A percentile compares a stretch with the other conserved stretches of the same genome.
Conservation (phyloP, 2,113 vertebrate species). For the Alethe diademata region DNA sequence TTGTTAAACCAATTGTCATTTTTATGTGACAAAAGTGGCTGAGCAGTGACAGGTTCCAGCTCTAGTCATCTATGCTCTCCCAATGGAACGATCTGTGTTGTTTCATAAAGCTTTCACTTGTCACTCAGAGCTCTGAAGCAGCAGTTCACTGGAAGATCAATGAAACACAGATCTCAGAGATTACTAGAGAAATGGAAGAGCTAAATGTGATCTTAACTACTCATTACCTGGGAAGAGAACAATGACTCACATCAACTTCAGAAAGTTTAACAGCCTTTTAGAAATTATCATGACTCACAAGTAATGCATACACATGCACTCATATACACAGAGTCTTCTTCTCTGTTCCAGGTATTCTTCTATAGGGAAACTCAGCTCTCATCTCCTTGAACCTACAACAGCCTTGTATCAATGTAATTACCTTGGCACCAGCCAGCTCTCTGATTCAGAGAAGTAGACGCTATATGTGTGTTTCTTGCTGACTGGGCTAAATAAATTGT, state of each 20-base stretch:
- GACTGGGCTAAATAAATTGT: background rate
- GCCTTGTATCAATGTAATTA: background rate
- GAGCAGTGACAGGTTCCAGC: background rate
- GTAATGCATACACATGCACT: background rate
- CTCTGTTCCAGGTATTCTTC: background rate
- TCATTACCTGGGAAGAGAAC: conserved; percentile 55
- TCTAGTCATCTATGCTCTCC: background rate
- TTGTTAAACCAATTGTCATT: background rate
- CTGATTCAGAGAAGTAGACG: background rate
- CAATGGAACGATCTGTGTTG: background rate
- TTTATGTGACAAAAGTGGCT: background rate
- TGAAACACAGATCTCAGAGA: conserved; percentile 23
- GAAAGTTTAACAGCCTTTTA: conserved; percentile 30
- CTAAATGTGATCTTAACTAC: conserved; percentile 49
- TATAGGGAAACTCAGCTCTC: background rate
- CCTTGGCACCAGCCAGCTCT: background rate
- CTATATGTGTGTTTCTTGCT: background rate
- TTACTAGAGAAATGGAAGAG: conserved; percentile 13
- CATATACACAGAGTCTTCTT: background rate
- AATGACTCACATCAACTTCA: conserved; percentile 29
- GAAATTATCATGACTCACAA: background rate
- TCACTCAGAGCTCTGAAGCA: conserved; percentile 19
- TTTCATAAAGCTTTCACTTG: background rate
- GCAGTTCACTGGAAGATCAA: conserved; percentile 36
- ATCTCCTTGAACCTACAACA: background rate